Evolutionary conservation across 2,888 invertebrate species (phyloP).

Genomic region (Drosophila glabriapex): DNA sequence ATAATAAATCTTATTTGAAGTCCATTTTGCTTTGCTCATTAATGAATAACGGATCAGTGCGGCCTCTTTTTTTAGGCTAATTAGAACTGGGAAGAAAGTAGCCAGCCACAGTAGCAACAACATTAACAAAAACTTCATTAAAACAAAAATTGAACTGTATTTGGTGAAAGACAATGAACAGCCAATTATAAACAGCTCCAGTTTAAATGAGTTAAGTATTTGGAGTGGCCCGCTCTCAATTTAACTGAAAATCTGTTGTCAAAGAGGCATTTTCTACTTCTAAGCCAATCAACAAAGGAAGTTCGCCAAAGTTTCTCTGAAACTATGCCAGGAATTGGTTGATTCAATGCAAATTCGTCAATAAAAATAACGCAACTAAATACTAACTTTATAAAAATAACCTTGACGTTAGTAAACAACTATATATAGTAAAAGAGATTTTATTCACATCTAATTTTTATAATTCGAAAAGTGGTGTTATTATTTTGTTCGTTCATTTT

Average conservation of each 20-base stretch:
- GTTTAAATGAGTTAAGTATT: conserved; percentile 50
- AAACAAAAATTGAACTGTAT: conserved; percentile 36
- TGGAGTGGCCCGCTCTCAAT: background rate
- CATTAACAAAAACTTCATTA: conserved; percentile 23
- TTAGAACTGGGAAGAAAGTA: conserved; percentile 60
- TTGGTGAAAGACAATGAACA: conserved; percentile 54
- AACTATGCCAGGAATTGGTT: background rate
- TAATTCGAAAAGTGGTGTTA: background rate
- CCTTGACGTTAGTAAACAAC: background rate
- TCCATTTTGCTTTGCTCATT: conserved; percentile 47
- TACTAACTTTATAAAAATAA: background rate
- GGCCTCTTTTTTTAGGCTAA: conserved; percentile 46
- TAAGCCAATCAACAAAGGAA: background rate
- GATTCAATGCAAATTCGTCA: background rate
- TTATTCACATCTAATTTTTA: background rate
- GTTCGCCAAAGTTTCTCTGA: background rate
- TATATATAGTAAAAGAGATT: background rate
- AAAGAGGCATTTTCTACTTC: background rate
- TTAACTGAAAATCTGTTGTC: background rate
- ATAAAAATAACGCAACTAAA: background rate
- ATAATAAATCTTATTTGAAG: conserved; percentile 56
- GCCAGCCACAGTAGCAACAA: conserved; percentile 18
- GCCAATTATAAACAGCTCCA: conserved; percentile 45
- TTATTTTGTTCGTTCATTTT: background rate
- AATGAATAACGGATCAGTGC: conserved; percentile 65